These are phyloP conservation scores for Monopis laevigella DNA, from an alignment of 2,888 invertebrate genomes.

Conservation along the genomic window DNA sequence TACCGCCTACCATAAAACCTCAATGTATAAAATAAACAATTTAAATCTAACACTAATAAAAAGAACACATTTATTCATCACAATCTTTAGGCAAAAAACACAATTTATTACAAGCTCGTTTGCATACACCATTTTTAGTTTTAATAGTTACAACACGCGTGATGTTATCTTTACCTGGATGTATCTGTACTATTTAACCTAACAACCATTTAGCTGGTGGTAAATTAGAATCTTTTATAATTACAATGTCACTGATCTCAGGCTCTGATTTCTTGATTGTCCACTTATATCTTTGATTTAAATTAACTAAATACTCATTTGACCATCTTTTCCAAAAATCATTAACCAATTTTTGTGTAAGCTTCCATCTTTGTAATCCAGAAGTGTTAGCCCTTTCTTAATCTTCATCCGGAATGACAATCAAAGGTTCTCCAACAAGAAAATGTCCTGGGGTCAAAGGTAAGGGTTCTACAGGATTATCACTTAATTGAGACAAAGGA, in stretches of 20 bases:
- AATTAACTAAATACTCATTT: slow-evolving; percentile 19
- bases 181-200: slow-evolving; percentile 14
- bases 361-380: slow-evolving; percentile 18
- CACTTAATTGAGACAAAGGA: slow-evolving; percentile 16
- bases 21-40: too few relatives aligned
- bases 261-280: slow-evolving; percentile 15
- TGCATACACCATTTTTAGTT: too few relatives aligned
- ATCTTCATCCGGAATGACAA: slow-evolving; percentile 16
- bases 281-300: slow-evolving; percentile 16
- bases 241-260: slow-evolving; percentile 17
- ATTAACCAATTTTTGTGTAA: slow-evolving; percentile 20
- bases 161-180: too few relatives aligned
- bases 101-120: too few relatives aligned
- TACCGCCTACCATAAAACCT: too few relatives aligned
- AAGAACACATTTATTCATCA: too few relatives aligned
- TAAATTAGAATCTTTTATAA: slow-evolving; percentile 19
- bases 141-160: too few relatives aligned
- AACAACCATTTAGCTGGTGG: slow-evolving; percentile 20
- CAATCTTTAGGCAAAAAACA: too few relatives aligned
- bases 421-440: slow-evolving; percentile 20
- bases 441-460: slow-evolving; percentile 21
- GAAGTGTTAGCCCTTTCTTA: slow-evolving; percentile 6
- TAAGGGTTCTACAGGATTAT: slow-evolving; percentile 17
- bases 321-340: slow-evolving; percentile 22
- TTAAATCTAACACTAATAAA: too few relatives aligned